Conservation (phyloP, 2,888 invertebrate genomes). For the Platynereis dumerilii region DNA sequence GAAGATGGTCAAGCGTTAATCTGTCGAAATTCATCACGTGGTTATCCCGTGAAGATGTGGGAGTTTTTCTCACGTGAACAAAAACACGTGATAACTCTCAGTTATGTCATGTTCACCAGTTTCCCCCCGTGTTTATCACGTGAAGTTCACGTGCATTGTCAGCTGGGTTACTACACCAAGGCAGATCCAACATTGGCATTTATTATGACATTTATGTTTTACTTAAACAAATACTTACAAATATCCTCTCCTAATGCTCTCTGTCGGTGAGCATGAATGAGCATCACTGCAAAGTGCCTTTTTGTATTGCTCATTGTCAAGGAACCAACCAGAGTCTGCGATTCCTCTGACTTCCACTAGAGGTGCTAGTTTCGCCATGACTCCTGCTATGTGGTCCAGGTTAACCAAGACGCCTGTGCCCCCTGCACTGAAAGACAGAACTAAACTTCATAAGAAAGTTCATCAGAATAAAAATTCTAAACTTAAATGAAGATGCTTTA, state of each 20-base stretch:
- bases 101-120: no score
- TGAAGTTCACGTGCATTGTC: no score
- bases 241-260: conserved; percentile 76
- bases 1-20: no score
- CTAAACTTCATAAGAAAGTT: not conserved
- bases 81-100: no score
- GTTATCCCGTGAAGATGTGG: no score
- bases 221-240: conserved; percentile 64
- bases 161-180: no score
- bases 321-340: conserved; percentile 93
- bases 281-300: conserved; percentile 62
- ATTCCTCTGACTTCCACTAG: conserved; percentile 76
- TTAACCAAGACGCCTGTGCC: conserved; percentile 93
- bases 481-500: not conserved
- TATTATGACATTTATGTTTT: no score
- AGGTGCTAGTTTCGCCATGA: conserved; percentile 66
- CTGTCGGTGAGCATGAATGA: conserved; percentile 71
- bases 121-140: no score
- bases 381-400: conserved; percentile 79
- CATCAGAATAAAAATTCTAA: not conserved
- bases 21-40: no score
- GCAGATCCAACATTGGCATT: no score
- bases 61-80: no score
- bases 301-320: conserved; percentile 80
- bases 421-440: conserved; percentile 74